Base-by-base conservation (phyloP, 2,888 invertebrate genomes). In the Polyploca ridens region DNA sequence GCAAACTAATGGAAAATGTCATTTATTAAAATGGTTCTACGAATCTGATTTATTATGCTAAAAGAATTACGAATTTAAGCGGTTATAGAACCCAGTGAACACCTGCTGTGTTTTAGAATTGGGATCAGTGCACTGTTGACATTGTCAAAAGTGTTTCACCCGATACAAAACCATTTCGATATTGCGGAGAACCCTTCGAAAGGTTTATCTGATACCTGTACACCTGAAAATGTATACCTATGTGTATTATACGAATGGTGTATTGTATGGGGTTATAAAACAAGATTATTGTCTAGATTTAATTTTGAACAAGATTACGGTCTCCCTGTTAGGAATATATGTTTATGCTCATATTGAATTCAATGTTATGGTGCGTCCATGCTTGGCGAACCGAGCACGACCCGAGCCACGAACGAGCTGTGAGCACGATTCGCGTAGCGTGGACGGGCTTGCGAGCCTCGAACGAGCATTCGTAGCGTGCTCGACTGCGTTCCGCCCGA, bases 41-140 rank as follows among this genome's bases (percentile, higher is more conserved):
- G 54, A 54, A 19, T 54, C 16, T 7, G 19, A 54, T 54, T 54
- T 54, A 54, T 54, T 54, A 54, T 54, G 46, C n/a, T 46, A 46
- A 5, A 44, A n/a, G 6, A 46, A 54, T 54, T 54, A 54, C 7
- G 19, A 54, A 54, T 54, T 54, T n/a, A 54, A n/a, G 54, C 54
- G 54, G 54, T 54, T 54, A 10, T 54, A 19, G 16, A 54, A 54
- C 54, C 7, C 54, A 19, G 54, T 19, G 19, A 54, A 54, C 54
- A 54, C 54, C 54, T 19, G 46, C 14, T 46, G 54, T 54, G 54
- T 19, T 3, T 7, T 0, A 8, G 49, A 54, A 19, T 54, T 10
- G 54, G 10, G 54, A 19, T 54, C 54, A 54, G 19, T 54, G 54
- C 7, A 54, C 54, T 19, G 54, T 8, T 19, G 54, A 54, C 54